Evolutionary conservation across 2,888 invertebrate genomes (phyloP).

Genomic region (Spodoptera picta): DNA sequence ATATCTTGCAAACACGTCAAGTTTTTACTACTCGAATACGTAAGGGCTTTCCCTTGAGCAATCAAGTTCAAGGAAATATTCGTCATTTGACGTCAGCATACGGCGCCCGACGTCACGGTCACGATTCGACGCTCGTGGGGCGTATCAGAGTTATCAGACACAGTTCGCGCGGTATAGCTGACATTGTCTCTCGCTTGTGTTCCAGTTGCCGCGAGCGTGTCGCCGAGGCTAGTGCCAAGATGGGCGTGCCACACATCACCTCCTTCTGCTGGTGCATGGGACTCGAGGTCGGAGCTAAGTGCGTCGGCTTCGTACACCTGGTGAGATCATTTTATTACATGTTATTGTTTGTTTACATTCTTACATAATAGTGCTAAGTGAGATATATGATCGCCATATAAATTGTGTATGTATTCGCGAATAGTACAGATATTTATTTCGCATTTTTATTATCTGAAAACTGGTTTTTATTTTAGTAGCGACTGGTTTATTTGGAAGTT

Average conservation of each 20-base stretch:
- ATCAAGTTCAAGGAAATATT: slow-evolving; percentile 16
- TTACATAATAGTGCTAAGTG: too few species aligned
- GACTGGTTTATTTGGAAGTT: too few species aligned
- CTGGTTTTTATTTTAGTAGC: too few species aligned
- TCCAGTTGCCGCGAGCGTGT: slow-evolving; percentile 62
- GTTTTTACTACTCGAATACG: slow-evolving; percentile 3
- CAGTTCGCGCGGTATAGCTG: slow-evolving; percentile 4
- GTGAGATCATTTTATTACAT: slow-evolving; percentile 58
- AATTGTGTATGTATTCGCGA: too few species aligned
- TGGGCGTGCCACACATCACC: slow-evolving; percentile 79
- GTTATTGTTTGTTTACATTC: neutral
- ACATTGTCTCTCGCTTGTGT: slow-evolving; percentile 16
- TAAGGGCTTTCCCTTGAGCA: slow-evolving; percentile 41
- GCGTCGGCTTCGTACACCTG: slow-evolving; percentile 74
- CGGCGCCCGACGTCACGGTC: slow-evolving; percentile 37
- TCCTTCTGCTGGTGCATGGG: slow-evolving; percentile 83
- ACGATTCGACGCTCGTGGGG: slow-evolving; percentile 4
- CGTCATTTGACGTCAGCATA: slow-evolving; percentile 32
- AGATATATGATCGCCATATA: too few species aligned
- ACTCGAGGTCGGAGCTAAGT: slow-evolving; percentile 75
- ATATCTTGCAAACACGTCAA: slow-evolving; percentile 6
- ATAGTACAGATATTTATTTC: too few species aligned
- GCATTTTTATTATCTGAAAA: too few species aligned
- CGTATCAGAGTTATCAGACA: neutral
- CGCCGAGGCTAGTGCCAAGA: slow-evolving; percentile 49